Conservation (phyloP, 1,140 invertebrate genomes). For the Bombus impatiens region DNA sequence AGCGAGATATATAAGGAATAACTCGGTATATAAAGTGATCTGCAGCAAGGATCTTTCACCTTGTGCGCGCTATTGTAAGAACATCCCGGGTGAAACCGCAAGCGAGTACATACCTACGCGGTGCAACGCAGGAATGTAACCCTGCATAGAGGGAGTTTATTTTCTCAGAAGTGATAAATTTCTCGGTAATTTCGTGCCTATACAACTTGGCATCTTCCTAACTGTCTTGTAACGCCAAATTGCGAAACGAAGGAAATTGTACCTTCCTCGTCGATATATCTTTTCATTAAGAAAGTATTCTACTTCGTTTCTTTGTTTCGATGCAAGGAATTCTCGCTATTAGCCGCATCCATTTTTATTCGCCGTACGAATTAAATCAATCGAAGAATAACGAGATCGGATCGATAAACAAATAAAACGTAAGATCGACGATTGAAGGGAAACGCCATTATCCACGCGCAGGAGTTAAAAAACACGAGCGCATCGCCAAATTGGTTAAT, state of each 20-base stretch:
- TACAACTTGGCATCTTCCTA: too few relatives aligned
- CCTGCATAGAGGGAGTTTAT: constrained; percentile 15
- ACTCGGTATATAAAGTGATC: constrained; percentile 9
- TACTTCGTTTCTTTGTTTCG: too few relatives aligned
- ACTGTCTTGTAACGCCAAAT: neutral
- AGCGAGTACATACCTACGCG: neutral
- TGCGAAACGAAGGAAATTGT: neutral
- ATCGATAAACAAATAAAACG: neutral
- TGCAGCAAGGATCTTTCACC: neutral
- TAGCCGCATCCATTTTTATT: too few relatives aligned
- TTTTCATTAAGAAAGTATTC: too few relatives aligned
- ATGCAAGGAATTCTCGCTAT: too few relatives aligned
- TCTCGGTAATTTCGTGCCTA: constrained; percentile 1
- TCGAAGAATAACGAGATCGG: neutral
- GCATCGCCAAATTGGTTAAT: neutral
- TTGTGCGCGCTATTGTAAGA: neutral
- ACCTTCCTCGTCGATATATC: neutral
- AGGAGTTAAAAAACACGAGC: neutral
- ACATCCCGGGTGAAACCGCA: constrained; percentile 11
- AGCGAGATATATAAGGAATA: neutral
- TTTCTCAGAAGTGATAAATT: constrained; percentile 18
- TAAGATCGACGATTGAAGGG: neutral
- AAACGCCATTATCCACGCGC: fast-evolving
- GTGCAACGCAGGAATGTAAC: constrained; percentile 19
- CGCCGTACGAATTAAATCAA: too few relatives aligned